phyloP scores from a whole-genome alignment of 1,140 invertebrate species.

The Bursaphelenchus mucronatus region DNA sequence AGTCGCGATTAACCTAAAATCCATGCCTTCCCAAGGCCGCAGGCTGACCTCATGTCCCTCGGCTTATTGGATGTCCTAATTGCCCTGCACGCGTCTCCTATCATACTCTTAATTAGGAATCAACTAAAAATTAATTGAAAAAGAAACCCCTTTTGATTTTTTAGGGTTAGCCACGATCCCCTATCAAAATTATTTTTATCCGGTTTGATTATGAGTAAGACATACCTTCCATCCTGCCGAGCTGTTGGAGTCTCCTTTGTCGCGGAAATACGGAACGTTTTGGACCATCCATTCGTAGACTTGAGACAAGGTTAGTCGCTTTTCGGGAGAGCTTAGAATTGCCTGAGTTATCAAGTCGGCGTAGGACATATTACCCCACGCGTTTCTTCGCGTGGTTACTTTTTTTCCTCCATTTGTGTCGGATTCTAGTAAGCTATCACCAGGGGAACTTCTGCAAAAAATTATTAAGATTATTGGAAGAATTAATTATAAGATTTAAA shows the following conservation, averaged over 20 bases:
- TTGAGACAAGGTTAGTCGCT: slow-evolving; percentile 75
- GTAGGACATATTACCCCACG: slow-evolving; percentile 97
- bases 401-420: slow-evolving; percentile 61
- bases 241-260: slow-evolving; percentile 98
- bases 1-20: too few species aligned
- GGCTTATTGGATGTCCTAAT: too few species aligned
- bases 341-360: slow-evolving; percentile 98
- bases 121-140: neutral
- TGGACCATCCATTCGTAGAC: slow-evolving; percentile 99
- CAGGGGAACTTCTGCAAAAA: too few species aligned
- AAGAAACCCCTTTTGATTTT: slow-evolving; percentile 1
- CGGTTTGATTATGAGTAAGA: slow-evolving; percentile 24
- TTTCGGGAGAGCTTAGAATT: slow-evolving; percentile 88
- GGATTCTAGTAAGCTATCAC: too few species aligned
- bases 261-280: slow-evolving; percentile 98
- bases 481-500: too few species aligned
- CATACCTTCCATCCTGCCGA: slow-evolving; percentile 99
- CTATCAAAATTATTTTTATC: neutral
- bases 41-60: too few species aligned
- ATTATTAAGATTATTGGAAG: too few species aligned
- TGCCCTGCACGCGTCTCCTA: neutral
- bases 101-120: slow-evolving; percentile 1
- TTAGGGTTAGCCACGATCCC: too few species aligned
- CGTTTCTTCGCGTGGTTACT: slow-evolving; percentile 73
- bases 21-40: too few species aligned